A percentile compares a stretch with the other conserved stretches of the same genome.
phyloP scores from a whole-genome alignment of 2,888 invertebrate species.

The Aphidius colemani region DNA sequence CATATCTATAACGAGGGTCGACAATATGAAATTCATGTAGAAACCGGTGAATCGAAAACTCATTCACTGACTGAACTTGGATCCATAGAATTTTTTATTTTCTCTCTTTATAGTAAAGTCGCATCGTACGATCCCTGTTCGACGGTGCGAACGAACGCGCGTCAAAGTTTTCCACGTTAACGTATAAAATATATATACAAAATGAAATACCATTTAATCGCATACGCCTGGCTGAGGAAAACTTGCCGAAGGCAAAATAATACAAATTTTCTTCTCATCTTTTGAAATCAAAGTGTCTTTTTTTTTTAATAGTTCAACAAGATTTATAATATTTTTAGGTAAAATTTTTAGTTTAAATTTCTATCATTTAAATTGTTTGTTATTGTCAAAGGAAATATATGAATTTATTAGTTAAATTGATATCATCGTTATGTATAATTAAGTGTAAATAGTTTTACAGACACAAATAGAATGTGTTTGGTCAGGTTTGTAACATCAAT shows the following conservation, averaged over 20 bases:
- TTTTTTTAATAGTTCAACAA: neutral
- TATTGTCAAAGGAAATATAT: neutral
- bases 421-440: no score
- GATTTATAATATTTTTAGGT: no score
- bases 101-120: no score
- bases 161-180: slow-evolving; percentile 34
- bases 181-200: slow-evolving; percentile 7
- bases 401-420: no score
- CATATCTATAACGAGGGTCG: slow-evolving; percentile 20
- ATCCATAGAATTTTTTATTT: neutral
- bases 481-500: no score
- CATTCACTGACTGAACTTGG: neutral
- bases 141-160: slow-evolving; percentile 36
- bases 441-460: no score
- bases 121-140: slow-evolving; percentile 23
- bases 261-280: neutral
- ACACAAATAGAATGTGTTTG: no score
- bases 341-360: neutral
- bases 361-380: neutral
- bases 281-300: neutral
- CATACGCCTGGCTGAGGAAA: slow-evolving; percentile 16
- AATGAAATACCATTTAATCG: slow-evolving; percentile 26
- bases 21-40: slow-evolving; percentile 14
- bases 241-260: slow-evolving; percentile 8
- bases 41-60: slow-evolving; percentile 15